These are phyloP conservation scores for Coptodon rendalli DNA, from an alignment of 2,113 vertebrate species.

Conservation along the genomic window DNA sequence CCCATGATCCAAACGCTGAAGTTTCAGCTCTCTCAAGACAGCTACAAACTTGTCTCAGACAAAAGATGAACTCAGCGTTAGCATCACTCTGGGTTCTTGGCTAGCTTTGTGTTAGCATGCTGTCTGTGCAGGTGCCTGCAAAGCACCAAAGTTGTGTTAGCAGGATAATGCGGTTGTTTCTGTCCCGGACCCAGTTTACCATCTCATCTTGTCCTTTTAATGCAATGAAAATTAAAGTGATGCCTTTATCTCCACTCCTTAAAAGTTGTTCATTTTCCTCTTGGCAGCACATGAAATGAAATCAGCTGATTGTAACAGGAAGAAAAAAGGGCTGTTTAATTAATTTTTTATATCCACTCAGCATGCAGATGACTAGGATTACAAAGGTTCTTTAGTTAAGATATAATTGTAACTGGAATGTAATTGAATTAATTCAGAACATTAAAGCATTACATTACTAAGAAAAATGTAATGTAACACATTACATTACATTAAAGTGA, in stretches of 20 bases:
- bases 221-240: neutral
- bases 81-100: neutral
- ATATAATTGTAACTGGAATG: neutral
- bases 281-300: neutral
- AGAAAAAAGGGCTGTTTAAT: neutral
- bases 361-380: neutral
- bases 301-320: neutral
- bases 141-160: neutral
- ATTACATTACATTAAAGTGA: neutral
- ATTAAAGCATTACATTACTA: neutral
- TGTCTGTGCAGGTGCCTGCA: neutral
- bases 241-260: neutral
- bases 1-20: neutral
- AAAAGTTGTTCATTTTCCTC: neutral
- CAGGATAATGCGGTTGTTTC: neutral
- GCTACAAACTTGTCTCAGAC: neutral
- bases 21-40: neutral
- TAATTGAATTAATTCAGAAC: neutral
- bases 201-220: neutral
- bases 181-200: neutral
- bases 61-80: neutral
- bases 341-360: fast-evolving
- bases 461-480: neutral
- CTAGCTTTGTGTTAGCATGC: neutral
- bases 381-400: neutral